Conservation (phyloP, 92 coral and sea anemone genomes). For the Epizoanthus scotinus region DNA sequence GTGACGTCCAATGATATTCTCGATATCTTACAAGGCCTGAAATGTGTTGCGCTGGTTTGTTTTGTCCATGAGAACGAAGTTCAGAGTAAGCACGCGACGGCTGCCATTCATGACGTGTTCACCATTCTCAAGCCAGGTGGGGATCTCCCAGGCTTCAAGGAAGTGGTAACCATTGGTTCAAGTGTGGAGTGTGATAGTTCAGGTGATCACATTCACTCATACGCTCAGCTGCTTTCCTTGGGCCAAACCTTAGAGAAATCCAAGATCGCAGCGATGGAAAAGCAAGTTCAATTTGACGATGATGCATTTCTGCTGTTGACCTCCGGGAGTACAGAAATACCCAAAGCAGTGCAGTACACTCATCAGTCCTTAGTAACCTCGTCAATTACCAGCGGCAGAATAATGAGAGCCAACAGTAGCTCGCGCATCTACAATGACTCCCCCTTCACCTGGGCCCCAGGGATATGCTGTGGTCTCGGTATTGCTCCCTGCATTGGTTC, state of each 20-base stretch:
- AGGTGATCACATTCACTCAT: slow-evolving; percentile 15
- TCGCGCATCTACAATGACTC: slow-evolving; percentile 42
- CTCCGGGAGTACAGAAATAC: slow-evolving; percentile 51
- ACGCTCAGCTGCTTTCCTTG: slow-evolving; percentile 6
- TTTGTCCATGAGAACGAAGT: not conserved
- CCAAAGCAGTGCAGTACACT: slow-evolving; percentile 49
- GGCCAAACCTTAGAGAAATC: not conserved
- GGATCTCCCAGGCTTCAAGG: slow-evolving; percentile 9
- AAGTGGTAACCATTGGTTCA: slow-evolving; percentile 18
- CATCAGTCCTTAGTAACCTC: slow-evolving; percentile 46
- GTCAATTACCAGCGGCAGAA: slow-evolving; percentile 29
- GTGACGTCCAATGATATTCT: no score
- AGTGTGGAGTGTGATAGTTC: not conserved
- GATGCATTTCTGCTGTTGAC: slow-evolving; percentile 27
- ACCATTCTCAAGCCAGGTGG: slow-evolving; percentile 21
- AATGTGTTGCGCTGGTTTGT: no score
- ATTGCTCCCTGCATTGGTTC: slow-evolving; percentile 41
- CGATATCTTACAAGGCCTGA: no score
- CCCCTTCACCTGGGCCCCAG: slow-evolving; percentile 54
- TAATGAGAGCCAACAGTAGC: slow-evolving; percentile 28
- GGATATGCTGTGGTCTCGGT: slow-evolving; percentile 41
- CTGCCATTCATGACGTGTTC: slow-evolving; percentile 9
- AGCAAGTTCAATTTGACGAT: slow-evolving; percentile 38
- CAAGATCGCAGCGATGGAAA: not conserved
- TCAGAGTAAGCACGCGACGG: not conserved